Conservation (phyloP, 2,113 vertebrate genomes). For the Etheostoma spectabile region DNA sequence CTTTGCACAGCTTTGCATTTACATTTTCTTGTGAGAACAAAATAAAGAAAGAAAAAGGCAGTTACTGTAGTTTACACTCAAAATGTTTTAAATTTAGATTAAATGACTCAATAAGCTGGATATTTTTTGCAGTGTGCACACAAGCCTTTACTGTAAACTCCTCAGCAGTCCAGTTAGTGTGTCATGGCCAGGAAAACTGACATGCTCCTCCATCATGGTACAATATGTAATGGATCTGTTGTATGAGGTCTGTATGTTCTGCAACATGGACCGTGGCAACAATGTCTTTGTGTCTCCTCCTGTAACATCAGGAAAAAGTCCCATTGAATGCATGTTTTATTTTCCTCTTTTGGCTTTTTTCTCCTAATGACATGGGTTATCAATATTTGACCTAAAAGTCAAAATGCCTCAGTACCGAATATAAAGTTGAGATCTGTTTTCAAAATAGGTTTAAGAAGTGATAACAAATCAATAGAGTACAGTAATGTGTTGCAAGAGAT, state of each 20-base stretch:
- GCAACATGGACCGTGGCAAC: conserved; percentile 15
- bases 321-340: neutral
- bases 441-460: neutral
- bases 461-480: neutral
- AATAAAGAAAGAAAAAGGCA: too few species aligned
- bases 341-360: neutral
- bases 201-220: conserved; percentile 57
- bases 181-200: conserved; percentile 63
- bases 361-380: neutral
- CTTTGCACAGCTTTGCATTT: neutral
- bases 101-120: neutral
- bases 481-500: neutral
- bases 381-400: conserved; percentile 14
- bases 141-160: conserved; percentile 72
- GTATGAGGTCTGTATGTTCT: conserved; percentile 34
- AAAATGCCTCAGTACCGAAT: neutral
- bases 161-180: conserved; percentile 70
- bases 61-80: neutral
- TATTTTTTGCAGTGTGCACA: conserved; percentile 70
- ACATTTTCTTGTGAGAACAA: neutral
- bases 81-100: neutral
- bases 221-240: conserved; percentile 45
- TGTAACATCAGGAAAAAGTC: neutral
- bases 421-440: neutral
- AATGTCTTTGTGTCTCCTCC: neutral